A percentile compares a stretch with the other conserved stretches of the same genome.
Evolutionary conservation across 2,888 invertebrate species (phyloP).

Genomic region (Acronicta aceris): DNA sequence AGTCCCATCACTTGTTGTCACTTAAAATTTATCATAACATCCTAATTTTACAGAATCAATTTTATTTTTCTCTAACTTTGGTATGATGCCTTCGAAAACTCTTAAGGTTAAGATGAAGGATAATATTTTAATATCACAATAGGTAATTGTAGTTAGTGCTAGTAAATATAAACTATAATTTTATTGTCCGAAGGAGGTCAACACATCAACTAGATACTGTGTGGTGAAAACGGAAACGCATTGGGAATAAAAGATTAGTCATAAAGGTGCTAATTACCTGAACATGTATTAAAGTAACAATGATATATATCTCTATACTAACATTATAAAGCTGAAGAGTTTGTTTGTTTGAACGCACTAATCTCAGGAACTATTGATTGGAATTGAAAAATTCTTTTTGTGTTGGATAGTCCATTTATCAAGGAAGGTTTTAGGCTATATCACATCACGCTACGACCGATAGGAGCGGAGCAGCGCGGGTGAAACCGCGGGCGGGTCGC

Average conservation of each 20-base stretch:
- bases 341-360: too few species aligned
- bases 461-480: too few species aligned
- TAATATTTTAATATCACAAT: slow-evolving; percentile 51
- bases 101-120: slow-evolving; percentile 28
- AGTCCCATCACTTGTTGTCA: too few species aligned
- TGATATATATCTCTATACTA: too few species aligned
- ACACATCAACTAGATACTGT: not conserved
- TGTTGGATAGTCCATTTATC: too few species aligned
- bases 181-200: slow-evolving; percentile 2
- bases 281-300: not conserved
- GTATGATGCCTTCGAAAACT: slow-evolving; percentile 14
- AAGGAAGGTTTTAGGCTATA: too few species aligned
- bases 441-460: too few species aligned
- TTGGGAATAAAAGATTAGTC: not conserved
- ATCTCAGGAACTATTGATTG: too few species aligned
- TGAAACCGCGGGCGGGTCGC: too few species aligned
- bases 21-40: slow-evolving; percentile 5
- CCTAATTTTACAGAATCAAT: not conserved
- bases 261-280: not conserved
- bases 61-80: not conserved
- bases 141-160: slow-evolving; percentile 16
- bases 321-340: too few species aligned
- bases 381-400: too few species aligned
- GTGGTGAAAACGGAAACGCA: not conserved
- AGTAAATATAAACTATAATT: slow-evolving; percentile 1